A percentile compares a stretch with the other conserved stretches of the same genome.
These are phyloP conservation scores for Clarias gariepinus DNA, from an alignment of 2,113 vertebrate genomes.

Conservation along the genomic window DNA sequence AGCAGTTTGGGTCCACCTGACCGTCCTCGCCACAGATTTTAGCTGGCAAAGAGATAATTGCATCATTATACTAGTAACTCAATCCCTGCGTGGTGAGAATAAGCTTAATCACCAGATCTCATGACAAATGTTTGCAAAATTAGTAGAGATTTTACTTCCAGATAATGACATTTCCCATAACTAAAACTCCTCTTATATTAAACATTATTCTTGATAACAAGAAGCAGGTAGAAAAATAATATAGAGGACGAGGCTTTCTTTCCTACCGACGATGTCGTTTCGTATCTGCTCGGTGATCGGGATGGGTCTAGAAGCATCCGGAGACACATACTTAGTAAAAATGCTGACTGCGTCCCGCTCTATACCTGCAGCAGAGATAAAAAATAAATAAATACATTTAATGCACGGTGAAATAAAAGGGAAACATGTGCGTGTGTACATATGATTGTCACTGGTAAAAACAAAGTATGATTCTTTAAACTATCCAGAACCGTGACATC, in stretches of 20 bases:
- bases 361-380: slow-evolving; percentile 79
- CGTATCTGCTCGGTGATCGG: slow-evolving; percentile 93
- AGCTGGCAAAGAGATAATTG: slow-evolving; percentile 72
- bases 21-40: slow-evolving; percentile 98
- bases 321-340: slow-evolving; percentile 98
- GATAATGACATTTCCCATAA: neutral
- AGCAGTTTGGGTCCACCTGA: slow-evolving; percentile 97
- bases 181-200: neutral
- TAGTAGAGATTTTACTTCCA: neutral
- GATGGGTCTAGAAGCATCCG: slow-evolving; percentile 93
- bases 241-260: slow-evolving; percentile 52
- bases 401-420: neutral
- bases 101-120: neutral
- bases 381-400: neutral
- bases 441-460: neutral
- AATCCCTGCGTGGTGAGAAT: neutral
- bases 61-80: neutral
- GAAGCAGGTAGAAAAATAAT: neutral
- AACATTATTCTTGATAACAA: neutral
- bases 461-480: neutral
- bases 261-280: slow-evolving; percentile 96
- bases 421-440: neutral
- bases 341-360: slow-evolving; percentile 95
- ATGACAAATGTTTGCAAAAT: neutral
- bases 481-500: neutral